Evolutionary conservation across 2,888 invertebrate species (phyloP).

Genomic region (Lutraria lutraria): DNA sequence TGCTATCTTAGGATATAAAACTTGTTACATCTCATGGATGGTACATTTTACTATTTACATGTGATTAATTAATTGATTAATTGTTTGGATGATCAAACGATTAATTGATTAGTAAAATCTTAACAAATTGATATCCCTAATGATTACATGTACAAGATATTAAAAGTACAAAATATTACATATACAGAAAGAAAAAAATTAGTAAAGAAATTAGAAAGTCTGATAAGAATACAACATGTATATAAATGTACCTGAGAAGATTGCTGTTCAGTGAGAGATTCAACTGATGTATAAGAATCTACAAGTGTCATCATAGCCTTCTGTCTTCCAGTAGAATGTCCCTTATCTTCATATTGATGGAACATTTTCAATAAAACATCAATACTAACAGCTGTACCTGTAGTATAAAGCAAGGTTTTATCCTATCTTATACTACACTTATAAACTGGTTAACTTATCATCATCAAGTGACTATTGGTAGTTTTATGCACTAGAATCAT

Average conservation of each 20-base stretch:
- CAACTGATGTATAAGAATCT: conserved; percentile 51
- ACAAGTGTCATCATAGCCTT: conserved; percentile 69
- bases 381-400: conserved; percentile 49
- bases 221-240: too few relatives aligned
- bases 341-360: conserved; percentile 62
- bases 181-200: too few relatives aligned
- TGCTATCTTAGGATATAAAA: too few relatives aligned
- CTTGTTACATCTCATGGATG: too few relatives aligned
- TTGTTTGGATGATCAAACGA: too few relatives aligned
- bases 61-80: too few relatives aligned
- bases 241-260: conserved; percentile 57
- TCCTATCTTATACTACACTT: neutral
- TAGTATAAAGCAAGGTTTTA: neutral
- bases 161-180: too few relatives aligned
- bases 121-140: too few relatives aligned
- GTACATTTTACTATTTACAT: too few relatives aligned
- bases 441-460: neutral
- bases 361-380: conserved; percentile 64
- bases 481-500: neutral
- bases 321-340: conserved; percentile 56
- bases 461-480: neutral
- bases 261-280: conserved; percentile 51
- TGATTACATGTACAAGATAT: too few relatives aligned
- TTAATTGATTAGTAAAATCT: too few relatives aligned
- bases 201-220: too few relatives aligned